Base-by-base conservation (phyloP, 2,888 invertebrate genomes). In the Agrenia bidenticulata region DNA sequence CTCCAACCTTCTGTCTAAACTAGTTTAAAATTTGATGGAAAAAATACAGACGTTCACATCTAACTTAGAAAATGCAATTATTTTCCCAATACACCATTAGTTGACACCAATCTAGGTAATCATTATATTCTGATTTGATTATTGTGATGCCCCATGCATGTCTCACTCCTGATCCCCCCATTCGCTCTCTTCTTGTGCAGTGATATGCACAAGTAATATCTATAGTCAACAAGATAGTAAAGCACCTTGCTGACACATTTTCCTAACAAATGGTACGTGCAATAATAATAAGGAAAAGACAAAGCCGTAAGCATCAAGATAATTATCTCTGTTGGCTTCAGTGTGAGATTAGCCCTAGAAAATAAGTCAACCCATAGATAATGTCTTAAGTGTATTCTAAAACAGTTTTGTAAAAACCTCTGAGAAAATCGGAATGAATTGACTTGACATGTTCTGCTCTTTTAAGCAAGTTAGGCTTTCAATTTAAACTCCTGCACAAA, bases 101-200 rank as follows among this genome's bases (percentile, higher is more conserved):
- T 57, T 57, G 56, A 57, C 56, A 57, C 56, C 56, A 41, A 57
- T 57, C 56, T 11, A 39, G 37, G 41, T 57, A 21, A 21, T 21
- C 19, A 41, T 51, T 26, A 55, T 13, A 13, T 55, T 57, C 5
- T 41, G 45, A 19, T 45, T 45, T 15, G 45, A 45, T 45, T 45
- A 5, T 17, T 45, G 39, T 45, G 4, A 32, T 4, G 11, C 32
- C 32, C 32, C n/a, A n/a, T 39, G 39, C 39, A 11, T 39, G 39
- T 39, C 15, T 39, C 39, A 11, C 9, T 39, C 15, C 15, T 39
- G n/a, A n/a, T n/a, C n/a, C n/a, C n/a, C n/a, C n/a, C n/a, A n/a
- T n/a, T n/a, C n/a, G n/a, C n/a, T n/a, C n/a, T n/a, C n/a, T n/a
- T n/a, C n/a, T n/a, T n/a, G n/a, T n/a, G n/a, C n/a, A n/a, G n/a